phyloP scores from a whole-genome alignment of 2,113 vertebrate species.

The Arothron firmamentum region DNA sequence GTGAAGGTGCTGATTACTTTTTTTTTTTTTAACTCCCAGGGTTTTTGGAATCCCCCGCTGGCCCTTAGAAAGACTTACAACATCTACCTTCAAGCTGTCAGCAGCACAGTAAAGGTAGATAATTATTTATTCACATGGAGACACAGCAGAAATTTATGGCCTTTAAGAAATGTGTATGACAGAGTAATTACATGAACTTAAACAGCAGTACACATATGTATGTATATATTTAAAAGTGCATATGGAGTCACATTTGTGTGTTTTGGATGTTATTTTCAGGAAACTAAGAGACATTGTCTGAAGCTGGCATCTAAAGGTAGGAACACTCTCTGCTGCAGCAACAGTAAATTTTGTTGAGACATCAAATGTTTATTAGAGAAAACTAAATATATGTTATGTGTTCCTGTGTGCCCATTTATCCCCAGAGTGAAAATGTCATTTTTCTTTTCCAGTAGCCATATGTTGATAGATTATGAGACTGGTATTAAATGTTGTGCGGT shows the following conservation, averaged over 20 bases:
- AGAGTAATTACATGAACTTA: not conserved
- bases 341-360: not conserved
- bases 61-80: conserved; percentile 97
- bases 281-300: conserved; percentile 97
- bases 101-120: conserved; percentile 93
- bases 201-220: not conserved
- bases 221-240: not conserved
- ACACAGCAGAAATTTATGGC: not conserved
- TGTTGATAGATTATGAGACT: conserved; percentile 62
- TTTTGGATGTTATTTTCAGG: conserved; percentile 70
- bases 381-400: not conserved
- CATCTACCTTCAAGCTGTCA: conserved; percentile 98
- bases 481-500: conserved; percentile 38
- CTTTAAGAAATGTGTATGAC: not conserved
- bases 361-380: not conserved
- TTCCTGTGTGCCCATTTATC: conserved; percentile 5
- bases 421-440: conserved; percentile 38
- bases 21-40: conserved; percentile 52
- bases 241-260: not conserved
- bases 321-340: conserved; percentile 29
- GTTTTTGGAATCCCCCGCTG: conserved; percentile 95
- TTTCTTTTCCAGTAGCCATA: conserved; percentile 42
- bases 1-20: conserved; percentile 3
- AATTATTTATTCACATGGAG: conserved; percentile 5
- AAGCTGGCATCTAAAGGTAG: conserved; percentile 98